A percentile compares a stretch with the other conserved stretches of the same genome.
phyloP scores from a whole-genome alignment of 1,140 invertebrate species.

The Drosophila micromelanica region DNA sequence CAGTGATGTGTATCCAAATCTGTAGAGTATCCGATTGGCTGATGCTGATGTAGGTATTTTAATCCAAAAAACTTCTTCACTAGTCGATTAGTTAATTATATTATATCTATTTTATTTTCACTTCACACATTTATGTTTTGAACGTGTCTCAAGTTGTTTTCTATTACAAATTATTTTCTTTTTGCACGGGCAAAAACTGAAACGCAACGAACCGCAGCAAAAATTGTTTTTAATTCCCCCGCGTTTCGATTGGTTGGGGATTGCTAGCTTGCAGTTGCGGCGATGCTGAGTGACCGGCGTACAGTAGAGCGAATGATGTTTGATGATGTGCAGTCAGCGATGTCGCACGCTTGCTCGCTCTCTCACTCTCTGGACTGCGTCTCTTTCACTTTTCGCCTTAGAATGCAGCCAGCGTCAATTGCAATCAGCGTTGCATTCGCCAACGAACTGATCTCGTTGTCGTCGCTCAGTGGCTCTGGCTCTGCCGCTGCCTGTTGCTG shows the following conservation, averaged over 20 bases:
- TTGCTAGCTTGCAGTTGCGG: slow-evolving; percentile 15
- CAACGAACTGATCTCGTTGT: slow-evolving; percentile 68
- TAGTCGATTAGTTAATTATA: slow-evolving; percentile 21
- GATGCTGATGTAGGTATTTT: slow-evolving; percentile 66
- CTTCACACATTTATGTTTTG: slow-evolving; percentile 30
- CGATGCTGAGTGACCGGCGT: slow-evolving; percentile 58
- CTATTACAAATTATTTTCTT: slow-evolving; percentile 26
- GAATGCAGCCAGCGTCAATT: slow-evolving; percentile 75
- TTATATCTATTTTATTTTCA: slow-evolving; percentile 20
- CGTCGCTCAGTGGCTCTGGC: slow-evolving; percentile 45
- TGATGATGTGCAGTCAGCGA: slow-evolving; percentile 37
- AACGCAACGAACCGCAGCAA: slow-evolving; percentile 30
- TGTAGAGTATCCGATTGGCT: slow-evolving; percentile 67
- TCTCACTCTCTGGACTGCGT: slow-evolving; percentile 15
- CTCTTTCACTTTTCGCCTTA: slow-evolving; percentile 63
- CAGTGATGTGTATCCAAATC: slow-evolving; percentile 60
- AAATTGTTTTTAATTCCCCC: slow-evolving; percentile 22
- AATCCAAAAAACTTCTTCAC: slow-evolving; percentile 64
- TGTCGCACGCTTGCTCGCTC: slow-evolving; percentile 3
- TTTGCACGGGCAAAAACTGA: slow-evolving; percentile 51
- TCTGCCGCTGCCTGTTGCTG: slow-evolving; percentile 36
- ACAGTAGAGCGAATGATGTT: slow-evolving; percentile 62
- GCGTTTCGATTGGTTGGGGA: slow-evolving; percentile 8
- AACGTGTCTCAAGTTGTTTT: slow-evolving; percentile 22
- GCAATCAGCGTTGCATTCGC: slow-evolving; percentile 80